Conservation (phyloP, 2,113 vertebrate genomes). For the Euleptes europaea region DNA sequence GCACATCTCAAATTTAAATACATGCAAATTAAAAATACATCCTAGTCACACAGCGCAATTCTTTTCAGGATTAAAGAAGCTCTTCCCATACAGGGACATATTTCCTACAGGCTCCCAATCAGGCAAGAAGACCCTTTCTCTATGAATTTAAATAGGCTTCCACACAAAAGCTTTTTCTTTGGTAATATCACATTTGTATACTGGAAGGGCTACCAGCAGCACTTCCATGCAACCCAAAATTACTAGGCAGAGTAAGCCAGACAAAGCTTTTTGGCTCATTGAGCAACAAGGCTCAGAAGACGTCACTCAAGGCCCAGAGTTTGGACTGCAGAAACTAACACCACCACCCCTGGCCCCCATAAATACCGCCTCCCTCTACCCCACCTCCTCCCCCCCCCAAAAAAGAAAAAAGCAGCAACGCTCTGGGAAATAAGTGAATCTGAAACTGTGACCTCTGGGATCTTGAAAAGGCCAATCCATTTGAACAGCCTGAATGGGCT, state of each 20-base stretch:
- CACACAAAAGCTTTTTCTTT: background rate
- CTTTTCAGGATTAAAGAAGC: background rate
- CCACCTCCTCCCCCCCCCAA: background rate
- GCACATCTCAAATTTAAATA: background rate
- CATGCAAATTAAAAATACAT: background rate
- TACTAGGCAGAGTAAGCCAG: background rate
- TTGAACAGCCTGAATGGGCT: constrained; percentile 66
- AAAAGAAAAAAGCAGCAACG: constrained; percentile 38
- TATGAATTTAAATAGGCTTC: background rate
- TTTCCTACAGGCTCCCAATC: background rate
- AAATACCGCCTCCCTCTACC: background rate
- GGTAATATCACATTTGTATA: background rate
- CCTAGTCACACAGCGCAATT: background rate
- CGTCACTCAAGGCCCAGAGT: background rate
- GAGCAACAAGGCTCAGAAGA: background rate
- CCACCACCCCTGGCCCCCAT: background rate
- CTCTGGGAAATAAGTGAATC: constrained; percentile 61
- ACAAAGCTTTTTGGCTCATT: fast-evolving
- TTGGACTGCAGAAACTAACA: background rate
- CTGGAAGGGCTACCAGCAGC: background rate
- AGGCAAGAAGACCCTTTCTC: background rate
- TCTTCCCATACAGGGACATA: background rate
- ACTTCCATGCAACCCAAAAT: background rate
- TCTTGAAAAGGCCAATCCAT: constrained; percentile 71
- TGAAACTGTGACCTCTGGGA: constrained; percentile 64